These are phyloP conservation scores for Brachionus rotundiformis DNA, from an alignment of 1,140 invertebrate species.

Conservation along the genomic window DNA sequence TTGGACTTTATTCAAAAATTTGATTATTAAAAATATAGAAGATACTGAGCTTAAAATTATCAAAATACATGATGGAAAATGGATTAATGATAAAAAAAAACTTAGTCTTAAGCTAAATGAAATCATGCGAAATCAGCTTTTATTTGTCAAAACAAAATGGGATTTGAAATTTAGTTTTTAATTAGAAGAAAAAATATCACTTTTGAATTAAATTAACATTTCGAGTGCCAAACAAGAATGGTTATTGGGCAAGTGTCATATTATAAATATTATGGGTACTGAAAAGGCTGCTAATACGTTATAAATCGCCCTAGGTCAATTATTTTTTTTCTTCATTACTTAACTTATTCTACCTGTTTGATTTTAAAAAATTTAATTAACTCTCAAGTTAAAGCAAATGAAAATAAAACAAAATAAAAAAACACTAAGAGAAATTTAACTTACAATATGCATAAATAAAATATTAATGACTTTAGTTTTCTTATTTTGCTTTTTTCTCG, in stretches of 20 bases:
- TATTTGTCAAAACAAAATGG: conserved; percentile 6
- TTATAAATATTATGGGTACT: neutral
- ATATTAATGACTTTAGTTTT: conserved; percentile 31
- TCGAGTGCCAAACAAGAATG: neutral
- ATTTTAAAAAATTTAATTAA: conserved; percentile 3
- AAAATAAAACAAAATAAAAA: conserved; percentile 27
- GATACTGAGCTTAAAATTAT: neutral
- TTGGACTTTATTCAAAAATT: neutral
- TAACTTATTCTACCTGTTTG: conserved; percentile 27
- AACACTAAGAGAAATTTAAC: conserved; percentile 9
- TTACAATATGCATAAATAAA: conserved; percentile 26
- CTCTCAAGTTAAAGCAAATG: neutral
- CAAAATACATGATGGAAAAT: neutral
- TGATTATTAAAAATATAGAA: neutral
- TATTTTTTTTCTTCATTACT: neutral
- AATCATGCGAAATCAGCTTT: neutral
- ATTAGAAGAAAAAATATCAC: neutral
- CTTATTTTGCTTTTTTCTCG: neutral
- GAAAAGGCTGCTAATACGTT: neutral
- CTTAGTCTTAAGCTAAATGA: neutral
- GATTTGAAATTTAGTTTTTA: neutral
- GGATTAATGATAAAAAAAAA: neutral
- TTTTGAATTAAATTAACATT: neutral
- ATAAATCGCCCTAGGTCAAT: neutral
- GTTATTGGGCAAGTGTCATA: neutral